Evolutionary conservation across 2,888 invertebrate species (phyloP), one percentile per base, ranked within the genome.

Genomic region (Oscheius sp.): DNA sequence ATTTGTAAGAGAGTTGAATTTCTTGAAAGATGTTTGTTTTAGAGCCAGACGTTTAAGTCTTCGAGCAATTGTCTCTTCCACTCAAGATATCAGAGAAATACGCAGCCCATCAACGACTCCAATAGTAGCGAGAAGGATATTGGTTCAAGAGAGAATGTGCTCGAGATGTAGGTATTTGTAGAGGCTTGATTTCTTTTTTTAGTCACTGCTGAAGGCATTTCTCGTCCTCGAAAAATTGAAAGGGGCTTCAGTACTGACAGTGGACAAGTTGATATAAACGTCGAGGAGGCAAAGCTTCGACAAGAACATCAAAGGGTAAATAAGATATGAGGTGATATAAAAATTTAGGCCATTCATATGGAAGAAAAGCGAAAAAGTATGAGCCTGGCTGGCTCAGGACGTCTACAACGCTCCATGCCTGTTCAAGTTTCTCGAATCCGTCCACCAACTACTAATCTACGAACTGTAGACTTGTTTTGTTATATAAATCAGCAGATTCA

Each of bases 321-420:
- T n/a, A n/a, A n/a, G n/a, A n/a, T n/a, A n/a, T n/a, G n/a, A 49
- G 49, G 38, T 30, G 20, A 47, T 62, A 49, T 14, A 28, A 24
- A 1, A 12, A 12, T 38, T 50, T 20, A 49, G 51, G 24, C 22
- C 12, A 17, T 54, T 5, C 65, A 65, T 12, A 41, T 32, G n/a
- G 65, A 65, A 28, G 65, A 65, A 20, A 51, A 65, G 26, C 38
- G 65, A 28, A 54, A 47, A 22, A 49, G 33, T 41, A 38, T 47
- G 17, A 49, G 33, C 44, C 20, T 47, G 9, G 32, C 65, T 17
- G 41, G 44, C 20, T 26, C 45, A 3, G 65, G 45, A n/a, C 41
- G 68, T 26, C 14, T 76, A 20, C 76, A 76, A 51, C 63, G 76
- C 47, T 68, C 71, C 3, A 68, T 71, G 41, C 76, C 76, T 9